These are phyloP conservation scores for Oscheius sp. DNA, from an alignment of 1,140 invertebrate genomes.

Conservation along the genomic window DNA sequence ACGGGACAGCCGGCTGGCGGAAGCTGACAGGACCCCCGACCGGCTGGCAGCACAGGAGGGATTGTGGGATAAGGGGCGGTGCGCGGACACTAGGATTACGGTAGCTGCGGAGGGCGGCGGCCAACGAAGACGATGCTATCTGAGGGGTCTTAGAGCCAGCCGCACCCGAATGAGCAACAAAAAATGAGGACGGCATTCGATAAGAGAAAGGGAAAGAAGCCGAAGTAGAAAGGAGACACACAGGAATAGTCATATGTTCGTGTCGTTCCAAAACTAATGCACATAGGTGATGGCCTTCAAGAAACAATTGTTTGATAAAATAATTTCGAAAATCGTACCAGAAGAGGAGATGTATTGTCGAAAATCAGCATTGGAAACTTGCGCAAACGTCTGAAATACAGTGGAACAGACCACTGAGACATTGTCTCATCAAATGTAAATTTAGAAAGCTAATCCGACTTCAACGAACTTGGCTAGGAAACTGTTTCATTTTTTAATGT, in stretches of 20 bases:
- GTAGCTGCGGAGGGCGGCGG: slow-evolving; percentile 4
- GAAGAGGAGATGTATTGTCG: too few relatives aligned
- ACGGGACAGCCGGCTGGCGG: neutral
- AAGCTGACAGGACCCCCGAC: too few relatives aligned
- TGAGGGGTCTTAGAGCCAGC: neutral
- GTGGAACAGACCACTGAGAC: too few relatives aligned
- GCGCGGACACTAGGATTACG: neutral
- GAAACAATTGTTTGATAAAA: too few relatives aligned
- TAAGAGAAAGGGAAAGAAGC: neutral
- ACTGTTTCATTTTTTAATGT: too few relatives aligned
- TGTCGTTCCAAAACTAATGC: neutral
- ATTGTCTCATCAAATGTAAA: too few relatives aligned
- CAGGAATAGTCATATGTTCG: neutral
- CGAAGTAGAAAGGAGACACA: neutral
- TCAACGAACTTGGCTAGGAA: too few relatives aligned
- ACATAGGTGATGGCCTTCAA: neutral
- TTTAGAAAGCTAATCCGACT: too few relatives aligned
- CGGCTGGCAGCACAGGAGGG: slow-evolving; percentile 1
- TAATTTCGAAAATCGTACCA: too few relatives aligned
- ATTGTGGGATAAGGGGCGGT: neutral
- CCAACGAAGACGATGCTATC: neutral
- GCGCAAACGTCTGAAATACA: too few relatives aligned
- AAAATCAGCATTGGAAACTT: too few relatives aligned
- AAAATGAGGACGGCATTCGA: neutral
- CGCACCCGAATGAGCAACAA: slow-evolving; percentile 3